Evolutionary conservation across 1,140 invertebrate species (phyloP).

Genomic region (Drosophila sproati): DNA sequence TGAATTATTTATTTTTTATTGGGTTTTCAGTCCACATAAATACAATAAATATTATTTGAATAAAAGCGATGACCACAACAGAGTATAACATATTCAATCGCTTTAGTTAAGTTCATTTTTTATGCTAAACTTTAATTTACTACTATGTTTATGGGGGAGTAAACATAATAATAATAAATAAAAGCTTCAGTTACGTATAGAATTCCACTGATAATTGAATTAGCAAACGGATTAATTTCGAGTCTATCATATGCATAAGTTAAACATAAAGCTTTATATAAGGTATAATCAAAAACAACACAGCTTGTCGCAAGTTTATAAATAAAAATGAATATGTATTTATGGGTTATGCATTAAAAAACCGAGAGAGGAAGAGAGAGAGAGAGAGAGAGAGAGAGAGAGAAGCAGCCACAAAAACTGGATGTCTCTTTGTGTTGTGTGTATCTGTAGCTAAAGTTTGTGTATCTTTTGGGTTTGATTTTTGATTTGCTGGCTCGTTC

Average conservation of each 20-base stretch:
- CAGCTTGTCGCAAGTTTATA: conserved; percentile 32
- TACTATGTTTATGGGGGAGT: no score
- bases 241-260: no score
- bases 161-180: no score
- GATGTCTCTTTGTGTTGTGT: not conserved
- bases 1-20: no score
- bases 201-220: conserved; percentile 3
- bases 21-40: no score
- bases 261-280: conserved; percentile 14
- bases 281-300: conserved; percentile 48
- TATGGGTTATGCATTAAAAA: not conserved
- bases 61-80: no score
- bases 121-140: no score
- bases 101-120: no score
- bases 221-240: not conserved
- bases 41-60: no score
- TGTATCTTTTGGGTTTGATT: conserved; percentile 20
- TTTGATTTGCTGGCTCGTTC: conserved; percentile 9
- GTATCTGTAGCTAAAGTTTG: conserved; percentile 17
- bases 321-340: not conserved
- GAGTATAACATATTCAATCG: no score
- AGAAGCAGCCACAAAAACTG: not conserved
- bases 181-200: no score
- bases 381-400: not conserved
- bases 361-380: conserved; percentile 9